Evolutionary conservation across 2,888 invertebrate genomes (phyloP).

Genomic region (Unio pictorum): DNA sequence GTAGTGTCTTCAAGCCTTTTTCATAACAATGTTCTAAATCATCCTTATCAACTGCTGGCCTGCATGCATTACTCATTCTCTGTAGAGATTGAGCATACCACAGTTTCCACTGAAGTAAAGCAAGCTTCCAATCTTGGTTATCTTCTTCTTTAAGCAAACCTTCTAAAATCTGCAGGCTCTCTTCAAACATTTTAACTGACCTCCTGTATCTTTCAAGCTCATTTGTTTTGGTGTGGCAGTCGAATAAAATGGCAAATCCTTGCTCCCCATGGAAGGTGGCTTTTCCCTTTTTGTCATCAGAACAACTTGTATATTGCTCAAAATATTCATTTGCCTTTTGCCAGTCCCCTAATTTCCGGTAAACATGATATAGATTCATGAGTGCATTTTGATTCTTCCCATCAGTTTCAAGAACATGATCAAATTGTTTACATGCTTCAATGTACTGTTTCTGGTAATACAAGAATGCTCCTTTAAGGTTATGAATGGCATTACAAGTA

Average conservation of each 20-base stretch:
- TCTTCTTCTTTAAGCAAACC: no score
- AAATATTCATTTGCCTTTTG: neutral
- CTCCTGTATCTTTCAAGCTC: constrained; percentile 1
- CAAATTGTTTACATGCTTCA: neutral
- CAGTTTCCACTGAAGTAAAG: constrained; percentile 3
- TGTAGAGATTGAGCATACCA: constrained; percentile 6
- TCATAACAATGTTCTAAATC: neutral
- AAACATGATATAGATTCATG: neutral
- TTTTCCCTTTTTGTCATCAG: neutral
- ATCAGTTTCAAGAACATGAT: neutral
- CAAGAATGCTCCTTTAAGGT: constrained; percentile 2
- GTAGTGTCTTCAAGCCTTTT: no score
- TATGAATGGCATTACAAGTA: neutral
- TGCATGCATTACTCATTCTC: neutral
- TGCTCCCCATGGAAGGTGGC: constrained; percentile 5
- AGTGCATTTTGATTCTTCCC: constrained; percentile 2
- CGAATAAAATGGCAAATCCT: constrained; percentile 7
- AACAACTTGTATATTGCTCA: neutral
- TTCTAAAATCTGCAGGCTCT: neutral
- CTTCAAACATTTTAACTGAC: neutral
- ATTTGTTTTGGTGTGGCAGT: neutral
- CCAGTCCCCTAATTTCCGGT: constrained; percentile 3
- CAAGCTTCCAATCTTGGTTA: neutral
- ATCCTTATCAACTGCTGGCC: no score
- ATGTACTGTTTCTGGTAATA: constrained; percentile 5